Evolutionary conservation across 2,888 invertebrate species (phyloP), one percentile per base, ranked within the genome.

Genomic region (Andrena chrysosceles): DNA sequence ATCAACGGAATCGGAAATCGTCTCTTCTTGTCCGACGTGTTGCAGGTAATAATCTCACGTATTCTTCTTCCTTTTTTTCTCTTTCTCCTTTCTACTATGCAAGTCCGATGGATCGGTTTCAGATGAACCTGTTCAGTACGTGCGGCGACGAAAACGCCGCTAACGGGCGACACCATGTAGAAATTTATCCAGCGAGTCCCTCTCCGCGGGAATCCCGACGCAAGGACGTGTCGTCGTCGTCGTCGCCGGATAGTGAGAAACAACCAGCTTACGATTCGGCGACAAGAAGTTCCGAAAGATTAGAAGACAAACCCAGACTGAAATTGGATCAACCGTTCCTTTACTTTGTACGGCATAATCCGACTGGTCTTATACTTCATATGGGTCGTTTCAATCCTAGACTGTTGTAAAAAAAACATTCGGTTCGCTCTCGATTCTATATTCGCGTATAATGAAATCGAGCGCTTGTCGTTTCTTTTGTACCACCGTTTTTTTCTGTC

Each of bases 341-440:
- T 33, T 98, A 97, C 94, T 97, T 98, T 89, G 97, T 98, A 16
- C 95, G 98, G 91, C 98, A 98, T 94, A 98, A 98, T 94, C 98
- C 98, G 1, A 97, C 98, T n/a, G 98, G 98, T 81, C 96, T 98
- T 95, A 97, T 98, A 90, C 94, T 98, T 70, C 97, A 97, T 93
- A 97, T 98, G 95, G 98, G 98, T 59, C 95, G 98, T 92, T 98
- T 97, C 94, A 98, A 97, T 94, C 98, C 97, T 59, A 96, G 89
- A 74, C 54, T 87, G 35, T 8, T 89, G 23, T 83, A 79, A 49
- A n/a, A 10, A 2, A 49, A 60, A 2, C n/a, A 16, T 33, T 33
- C 49, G 33, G 26, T 23, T 16, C 23, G 42, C 23, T 20, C 42
- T 59, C 16, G 10, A 29, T 52, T 33, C 33, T 54, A 16, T 63